Base-by-base conservation (phyloP, 2,113 vertebrate species). In the Mobula hypostoma region DNA sequence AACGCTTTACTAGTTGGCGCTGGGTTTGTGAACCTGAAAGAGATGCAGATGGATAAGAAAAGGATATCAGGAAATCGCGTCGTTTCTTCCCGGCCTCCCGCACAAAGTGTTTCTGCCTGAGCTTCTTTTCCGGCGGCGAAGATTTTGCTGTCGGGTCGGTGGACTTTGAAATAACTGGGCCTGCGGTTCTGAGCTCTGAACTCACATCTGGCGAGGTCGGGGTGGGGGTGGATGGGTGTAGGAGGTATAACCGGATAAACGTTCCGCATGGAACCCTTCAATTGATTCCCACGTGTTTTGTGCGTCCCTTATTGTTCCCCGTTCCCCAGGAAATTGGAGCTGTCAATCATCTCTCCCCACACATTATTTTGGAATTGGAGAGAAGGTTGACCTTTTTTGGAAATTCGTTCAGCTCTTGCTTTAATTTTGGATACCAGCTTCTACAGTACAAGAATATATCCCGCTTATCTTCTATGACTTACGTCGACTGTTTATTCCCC, bases 201-300 rank as follows among this genome's bases (percentile, higher is more conserved):
- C 15, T n/a, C 85, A 63, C 58, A 29, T 15, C 9, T 66, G 12
- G 11, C 29, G 24, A 63, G 61, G 5, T 29, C 4, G 56, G 48
- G 0, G 83, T 48, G 12, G 58, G 7, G 24, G 19, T 9, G 24
- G 2, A 56, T 2, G 19, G 24, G 56, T 1, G 56, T 3, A 56
- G 58, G n/a, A n/a, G 61, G 4, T 63, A 63, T 63, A 32, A 29
- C 85, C 9, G 85, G 58, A 32, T 66, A 66, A 88, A 66, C 61
- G 63, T 32, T 66, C 17, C 29, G 29, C 85, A 66, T 15, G 29
- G 63, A 32, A 29, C 56, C 58, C 12, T 61, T 88, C 24, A 6
- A 15, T 90, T 90, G 85, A 90, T 90, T 88, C 29, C 61, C 85
- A 88, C 85, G 85, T 88, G 85, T 63, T 88, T 88, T 88, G 61